A percentile compares a stretch with the other conserved stretches of the same genome.
phyloP scores from a whole-genome alignment of 1,140 invertebrate species.

The Drosophila repletoides region DNA sequence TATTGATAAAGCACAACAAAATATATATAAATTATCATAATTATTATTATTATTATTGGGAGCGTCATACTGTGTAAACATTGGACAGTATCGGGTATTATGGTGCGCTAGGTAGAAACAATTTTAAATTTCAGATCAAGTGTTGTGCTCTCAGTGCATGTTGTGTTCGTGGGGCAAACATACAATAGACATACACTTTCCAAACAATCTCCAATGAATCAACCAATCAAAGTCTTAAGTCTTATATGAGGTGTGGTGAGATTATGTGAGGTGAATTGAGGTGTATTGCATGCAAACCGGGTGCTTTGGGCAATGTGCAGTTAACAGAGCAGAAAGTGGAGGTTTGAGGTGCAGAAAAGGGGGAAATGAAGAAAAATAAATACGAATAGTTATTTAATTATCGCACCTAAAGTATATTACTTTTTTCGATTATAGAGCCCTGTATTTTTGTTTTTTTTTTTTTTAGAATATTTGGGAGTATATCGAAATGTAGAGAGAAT shows the following conservation, averaged over 20 bases:
- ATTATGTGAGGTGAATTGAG: not conserved
- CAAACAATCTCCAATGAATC: constrained; percentile 2
- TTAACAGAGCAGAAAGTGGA: constrained; percentile 1
- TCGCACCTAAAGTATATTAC: not conserved
- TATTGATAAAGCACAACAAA: not conserved
- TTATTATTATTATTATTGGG: not conserved
- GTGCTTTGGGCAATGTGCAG: constrained; percentile 39
- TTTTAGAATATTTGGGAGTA: not conserved
- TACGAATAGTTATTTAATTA: not conserved
- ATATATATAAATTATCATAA: too few species aligned
- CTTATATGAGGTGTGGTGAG: not conserved
- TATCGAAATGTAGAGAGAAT: not conserved
- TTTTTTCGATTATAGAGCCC: too few species aligned
- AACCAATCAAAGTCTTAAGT: too few species aligned
- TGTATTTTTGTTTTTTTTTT: not conserved
- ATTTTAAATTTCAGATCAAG: constrained; percentile 27
- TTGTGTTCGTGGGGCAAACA: constrained; percentile 17
- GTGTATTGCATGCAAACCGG: constrained; percentile 49
- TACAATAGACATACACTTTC: constrained; percentile 23
- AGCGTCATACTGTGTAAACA: constrained; percentile 6
- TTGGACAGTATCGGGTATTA: constrained; percentile 14
- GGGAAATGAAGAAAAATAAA: not conserved
- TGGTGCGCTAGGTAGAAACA: constrained; percentile 14
- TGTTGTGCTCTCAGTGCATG: constrained; percentile 15
- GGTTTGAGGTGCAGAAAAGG: not conserved